These are phyloP conservation scores for Clarias magur DNA, from an alignment of 2,113 vertebrate species.

Conservation along the genomic window DNA sequence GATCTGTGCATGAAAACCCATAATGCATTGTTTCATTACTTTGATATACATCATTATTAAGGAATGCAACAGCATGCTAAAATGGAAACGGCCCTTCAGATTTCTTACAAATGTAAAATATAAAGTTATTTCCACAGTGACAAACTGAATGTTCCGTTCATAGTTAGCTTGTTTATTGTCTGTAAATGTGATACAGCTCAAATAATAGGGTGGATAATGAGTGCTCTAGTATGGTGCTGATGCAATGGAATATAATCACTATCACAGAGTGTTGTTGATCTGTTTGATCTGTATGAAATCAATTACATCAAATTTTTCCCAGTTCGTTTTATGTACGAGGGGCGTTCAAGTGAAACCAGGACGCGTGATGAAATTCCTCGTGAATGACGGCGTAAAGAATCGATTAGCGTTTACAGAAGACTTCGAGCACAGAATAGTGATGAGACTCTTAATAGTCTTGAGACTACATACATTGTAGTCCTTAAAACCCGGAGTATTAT, in stretches of 20 bases:
- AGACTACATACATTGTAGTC: no score
- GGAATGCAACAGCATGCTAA: not conserved
- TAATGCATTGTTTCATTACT: not conserved
- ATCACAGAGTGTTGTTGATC: not conserved
- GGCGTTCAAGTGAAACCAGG: no score
- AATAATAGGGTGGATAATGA: not conserved
- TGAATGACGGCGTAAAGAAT: no score
- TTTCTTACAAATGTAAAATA: not conserved
- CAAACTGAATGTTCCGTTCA: not conserved
- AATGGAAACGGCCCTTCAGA: not conserved
- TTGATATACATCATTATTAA: not conserved
- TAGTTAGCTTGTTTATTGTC: not conserved
- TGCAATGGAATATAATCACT: not conserved
- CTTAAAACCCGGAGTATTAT: no score
- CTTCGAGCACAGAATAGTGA: no score
- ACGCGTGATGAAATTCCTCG: no score
- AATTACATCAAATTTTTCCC: not conserved
- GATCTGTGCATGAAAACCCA: not conserved
- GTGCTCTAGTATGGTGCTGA: not conserved
- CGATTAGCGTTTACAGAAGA: no score
- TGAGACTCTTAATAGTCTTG: no score
- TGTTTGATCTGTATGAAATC: not conserved
- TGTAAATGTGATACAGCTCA: not conserved
- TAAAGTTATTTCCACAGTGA: not conserved
- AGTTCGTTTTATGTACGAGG: no score